phyloP scores from a whole-genome alignment of 2,888 invertebrate genomes.

The Branchellion lobata region DNA sequence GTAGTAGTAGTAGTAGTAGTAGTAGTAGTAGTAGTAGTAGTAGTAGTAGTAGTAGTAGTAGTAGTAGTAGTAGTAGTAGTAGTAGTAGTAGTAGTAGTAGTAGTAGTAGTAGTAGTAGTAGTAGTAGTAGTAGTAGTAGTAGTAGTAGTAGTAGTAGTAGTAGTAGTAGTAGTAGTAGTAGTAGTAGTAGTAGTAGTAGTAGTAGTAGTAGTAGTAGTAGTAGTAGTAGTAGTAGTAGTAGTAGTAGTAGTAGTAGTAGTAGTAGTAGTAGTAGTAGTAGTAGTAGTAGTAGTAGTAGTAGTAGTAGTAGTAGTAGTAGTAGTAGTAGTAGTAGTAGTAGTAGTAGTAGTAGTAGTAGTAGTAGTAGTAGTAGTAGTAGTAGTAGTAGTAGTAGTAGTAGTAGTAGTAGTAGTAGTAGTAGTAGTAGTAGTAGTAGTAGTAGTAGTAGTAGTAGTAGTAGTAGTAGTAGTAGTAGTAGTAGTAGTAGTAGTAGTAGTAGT shows the following conservation, averaged over 20 bases:
- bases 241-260: conserved; percentile 14
- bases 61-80: neutral
- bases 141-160: conserved; percentile 14
- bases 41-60: neutral
- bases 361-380: conserved; percentile 14
- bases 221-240: neutral
- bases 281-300: conserved; percentile 14
- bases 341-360: conserved; percentile 14
- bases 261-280: neutral
- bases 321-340: conserved; percentile 14
- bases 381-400: conserved; percentile 14
- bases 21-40: conserved; percentile 14
- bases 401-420: conserved; percentile 14
- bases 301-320: conserved; percentile 14
- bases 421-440: conserved; percentile 14
- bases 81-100: conserved; percentile 14
- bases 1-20: conserved; percentile 14
- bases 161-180: neutral
- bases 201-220: neutral
- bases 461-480: neutral
- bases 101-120: neutral
- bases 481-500: no score
- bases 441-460: conserved; percentile 14
- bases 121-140: conserved; percentile 3
- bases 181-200: conserved; percentile 14